These are phyloP conservation scores for Eupithecia dodoneata DNA, from an alignment of 2,888 invertebrate genomes.

Conservation along the genomic window DNA sequence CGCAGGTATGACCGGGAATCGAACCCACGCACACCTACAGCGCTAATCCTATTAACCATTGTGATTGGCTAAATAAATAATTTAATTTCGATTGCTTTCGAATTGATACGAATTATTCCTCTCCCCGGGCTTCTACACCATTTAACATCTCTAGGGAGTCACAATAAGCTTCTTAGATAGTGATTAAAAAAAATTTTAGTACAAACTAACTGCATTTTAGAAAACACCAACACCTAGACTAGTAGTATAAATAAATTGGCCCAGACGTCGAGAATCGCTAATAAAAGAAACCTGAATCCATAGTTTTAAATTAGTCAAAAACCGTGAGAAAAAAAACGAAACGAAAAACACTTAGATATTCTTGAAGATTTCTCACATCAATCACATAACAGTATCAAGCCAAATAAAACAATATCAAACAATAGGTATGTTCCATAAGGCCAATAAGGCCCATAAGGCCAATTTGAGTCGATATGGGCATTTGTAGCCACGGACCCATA, in stretches of 20 bases:
- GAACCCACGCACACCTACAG: constrained; percentile 69
- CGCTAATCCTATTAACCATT: constrained; percentile 78
- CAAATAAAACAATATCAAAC: constrained; percentile 70
- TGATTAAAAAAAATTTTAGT: neutral
- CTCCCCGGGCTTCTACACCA: constrained; percentile 17
- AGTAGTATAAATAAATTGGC: neutral
- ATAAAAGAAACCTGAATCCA: neutral
- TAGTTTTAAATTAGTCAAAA: constrained; percentile 1
- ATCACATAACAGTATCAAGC: constrained; percentile 67
- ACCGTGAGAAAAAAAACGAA: neutral
- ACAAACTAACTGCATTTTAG: neutral
- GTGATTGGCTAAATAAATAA: constrained; percentile 77
- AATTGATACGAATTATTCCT: constrained; percentile 47
- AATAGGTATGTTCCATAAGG: constrained; percentile 60
- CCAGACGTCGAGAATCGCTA: neutral
- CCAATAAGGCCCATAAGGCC: constrained; percentile 64
- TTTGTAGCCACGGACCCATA: constrained; percentile 63
- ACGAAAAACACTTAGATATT: neutral
- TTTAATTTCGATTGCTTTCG: constrained; percentile 74
- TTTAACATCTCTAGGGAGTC: neutral
- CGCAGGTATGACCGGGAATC: constrained; percentile 66
- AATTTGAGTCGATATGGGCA: constrained; percentile 68
- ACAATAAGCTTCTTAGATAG: neutral
- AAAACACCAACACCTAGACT: too few relatives aligned
- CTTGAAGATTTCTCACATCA: constrained; percentile 71